phyloP scores from a whole-genome alignment of 2,888 invertebrate species.

The Pachymerium ferrugineum region DNA sequence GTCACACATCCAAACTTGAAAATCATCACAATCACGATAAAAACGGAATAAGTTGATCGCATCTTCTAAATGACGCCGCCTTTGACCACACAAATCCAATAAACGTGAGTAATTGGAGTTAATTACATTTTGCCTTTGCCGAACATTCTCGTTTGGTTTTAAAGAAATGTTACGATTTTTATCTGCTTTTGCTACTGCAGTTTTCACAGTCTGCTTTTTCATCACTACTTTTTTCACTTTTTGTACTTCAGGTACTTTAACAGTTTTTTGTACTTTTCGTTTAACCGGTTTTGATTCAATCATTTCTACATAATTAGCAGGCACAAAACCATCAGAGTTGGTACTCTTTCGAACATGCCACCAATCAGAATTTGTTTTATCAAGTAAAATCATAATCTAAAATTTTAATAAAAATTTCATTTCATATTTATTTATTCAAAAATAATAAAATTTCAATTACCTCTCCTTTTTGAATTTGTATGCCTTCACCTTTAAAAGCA shows the following conservation, averaged over 20 bases:
- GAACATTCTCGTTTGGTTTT: slow-evolving; percentile 64
- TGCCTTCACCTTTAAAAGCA: slow-evolving; percentile 86
- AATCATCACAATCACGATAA: slow-evolving; percentile 94
- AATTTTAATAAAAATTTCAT: background rate
- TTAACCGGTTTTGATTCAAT: slow-evolving; percentile 79
- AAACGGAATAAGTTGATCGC: slow-evolving; percentile 87
- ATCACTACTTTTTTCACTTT: slow-evolving; percentile 85
- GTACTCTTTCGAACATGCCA: slow-evolving; percentile 95
- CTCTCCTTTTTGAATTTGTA: slow-evolving; percentile 86
- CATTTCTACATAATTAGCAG: slow-evolving; percentile 92
- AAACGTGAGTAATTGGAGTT: slow-evolving; percentile 76
- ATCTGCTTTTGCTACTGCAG: too few species aligned
- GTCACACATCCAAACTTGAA: slow-evolving; percentile 95
- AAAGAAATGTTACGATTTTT: too few species aligned
- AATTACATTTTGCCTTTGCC: slow-evolving; percentile 70
- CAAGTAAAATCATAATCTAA: slow-evolving; percentile 51
- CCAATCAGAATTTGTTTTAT: slow-evolving; percentile 96
- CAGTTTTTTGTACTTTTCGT: slow-evolving; percentile 77
- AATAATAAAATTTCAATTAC: slow-evolving; percentile 43
- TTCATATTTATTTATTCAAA: background rate
- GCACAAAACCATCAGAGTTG: slow-evolving; percentile 92
- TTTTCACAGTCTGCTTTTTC: slow-evolving; percentile 54
- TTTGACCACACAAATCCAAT: slow-evolving; percentile 65
- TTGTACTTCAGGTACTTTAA: slow-evolving; percentile 74
- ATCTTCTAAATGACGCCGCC: slow-evolving; percentile 81